These are phyloP conservation scores for Conger conger DNA, from an alignment of 2,113 vertebrate species.

Conservation along the genomic window DNA sequence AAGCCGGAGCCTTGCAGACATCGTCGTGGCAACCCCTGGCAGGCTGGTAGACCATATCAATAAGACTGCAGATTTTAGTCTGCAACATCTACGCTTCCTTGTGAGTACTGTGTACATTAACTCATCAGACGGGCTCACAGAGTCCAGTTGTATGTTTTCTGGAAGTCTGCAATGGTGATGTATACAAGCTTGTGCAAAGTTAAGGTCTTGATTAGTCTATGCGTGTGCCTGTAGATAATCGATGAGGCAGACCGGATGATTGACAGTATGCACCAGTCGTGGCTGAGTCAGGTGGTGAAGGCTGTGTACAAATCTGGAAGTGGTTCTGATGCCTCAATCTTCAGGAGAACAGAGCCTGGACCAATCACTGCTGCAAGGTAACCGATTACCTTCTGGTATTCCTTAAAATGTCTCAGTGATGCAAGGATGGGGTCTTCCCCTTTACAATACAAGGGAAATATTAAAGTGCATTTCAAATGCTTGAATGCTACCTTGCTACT, in stretches of 20 bases:
- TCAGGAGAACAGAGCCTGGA: slow-evolving; percentile 68
- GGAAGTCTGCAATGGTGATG: neutral
- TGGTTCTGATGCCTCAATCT: slow-evolving; percentile 46
- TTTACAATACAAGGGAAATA: neutral
- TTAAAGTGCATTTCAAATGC: neutral
- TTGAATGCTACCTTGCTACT: too few species aligned
- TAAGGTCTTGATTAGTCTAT: neutral
- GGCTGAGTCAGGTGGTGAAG: slow-evolving; percentile 81
- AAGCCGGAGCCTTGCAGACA: slow-evolving; percentile 83
- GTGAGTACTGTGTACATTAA: slow-evolving; percentile 61
- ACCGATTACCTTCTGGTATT: neutral
- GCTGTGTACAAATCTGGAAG: slow-evolving; percentile 66
- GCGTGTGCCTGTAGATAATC: slow-evolving; percentile 70
- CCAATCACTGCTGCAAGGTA: slow-evolving; percentile 82
- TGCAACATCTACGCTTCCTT: slow-evolving; percentile 86
- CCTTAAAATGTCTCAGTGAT: neutral
- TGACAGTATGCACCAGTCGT: slow-evolving; percentile 93
- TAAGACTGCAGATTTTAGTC: slow-evolving; percentile 78
- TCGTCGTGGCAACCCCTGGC: slow-evolving; percentile 90
- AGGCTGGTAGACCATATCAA: slow-evolving; percentile 92
- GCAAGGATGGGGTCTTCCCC: neutral
- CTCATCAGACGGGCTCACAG: neutral
- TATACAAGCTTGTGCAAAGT: neutral
- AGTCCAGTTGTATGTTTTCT: neutral
- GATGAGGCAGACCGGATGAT: slow-evolving; percentile 97